Percentiles rank a stretch among this genome's conserved stretches.
phyloP scores from a whole-genome alignment of 1,140 invertebrate genomes.

The Lordiphosa collinella region DNA sequence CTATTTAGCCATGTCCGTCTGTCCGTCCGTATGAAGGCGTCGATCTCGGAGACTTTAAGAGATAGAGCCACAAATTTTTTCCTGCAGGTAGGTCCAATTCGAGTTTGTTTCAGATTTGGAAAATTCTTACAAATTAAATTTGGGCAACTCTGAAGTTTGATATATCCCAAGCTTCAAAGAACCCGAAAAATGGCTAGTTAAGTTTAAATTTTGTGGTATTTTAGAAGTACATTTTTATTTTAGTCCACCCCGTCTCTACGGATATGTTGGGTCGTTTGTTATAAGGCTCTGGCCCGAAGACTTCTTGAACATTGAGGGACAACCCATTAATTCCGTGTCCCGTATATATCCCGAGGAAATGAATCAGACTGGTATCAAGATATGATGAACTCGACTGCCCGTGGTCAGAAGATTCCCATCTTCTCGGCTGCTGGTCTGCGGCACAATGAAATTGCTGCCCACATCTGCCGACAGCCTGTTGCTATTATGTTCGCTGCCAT shows the following conservation, averaged over 20 bases:
- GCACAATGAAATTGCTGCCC: conserved; percentile 99
- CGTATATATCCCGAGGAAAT: conserved; percentile 99
- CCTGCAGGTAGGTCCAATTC: too few relatives aligned
- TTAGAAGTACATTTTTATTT: too few relatives aligned
- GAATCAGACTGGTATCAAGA: conserved; percentile 99
- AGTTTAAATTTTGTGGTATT: too few relatives aligned
- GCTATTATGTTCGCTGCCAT: conserved; percentile 99
- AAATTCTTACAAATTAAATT: too few relatives aligned
- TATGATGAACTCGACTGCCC: conserved; percentile 99
- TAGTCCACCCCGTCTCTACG: conserved; percentile 98
- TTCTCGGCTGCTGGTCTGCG: conserved; percentile 99
- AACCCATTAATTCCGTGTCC: conserved; percentile 98
- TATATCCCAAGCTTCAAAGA: too few relatives aligned
- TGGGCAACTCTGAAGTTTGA: too few relatives aligned
- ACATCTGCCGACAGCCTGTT: conserved; percentile 99
- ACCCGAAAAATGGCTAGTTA: too few relatives aligned
- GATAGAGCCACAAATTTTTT: too few relatives aligned
- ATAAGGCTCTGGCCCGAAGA: conserved; percentile 99
- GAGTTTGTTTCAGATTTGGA: too few relatives aligned
- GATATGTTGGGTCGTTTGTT: conserved; percentile 99
- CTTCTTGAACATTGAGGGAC: conserved; percentile 97
- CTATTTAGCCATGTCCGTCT: too few relatives aligned
- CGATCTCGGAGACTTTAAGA: too few relatives aligned
- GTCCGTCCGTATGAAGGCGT: too few relatives aligned
- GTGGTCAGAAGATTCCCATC: conserved; percentile 99